phyloP scores from a whole-genome alignment of 2,113 vertebrate species.

The Microtus richardsoni region DNA sequence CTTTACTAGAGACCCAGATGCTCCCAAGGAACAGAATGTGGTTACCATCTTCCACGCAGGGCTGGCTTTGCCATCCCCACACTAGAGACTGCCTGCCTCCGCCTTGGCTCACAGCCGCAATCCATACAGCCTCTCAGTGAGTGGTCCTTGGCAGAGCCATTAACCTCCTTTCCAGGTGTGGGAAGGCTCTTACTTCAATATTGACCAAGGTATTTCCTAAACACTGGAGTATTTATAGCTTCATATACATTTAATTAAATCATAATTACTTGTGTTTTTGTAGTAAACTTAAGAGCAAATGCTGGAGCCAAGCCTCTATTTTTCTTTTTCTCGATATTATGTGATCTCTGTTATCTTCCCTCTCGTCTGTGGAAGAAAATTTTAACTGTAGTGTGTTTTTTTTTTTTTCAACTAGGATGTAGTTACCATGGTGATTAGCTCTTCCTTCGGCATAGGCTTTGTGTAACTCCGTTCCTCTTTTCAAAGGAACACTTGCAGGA shows the following conservation, averaged over 20 bases:
- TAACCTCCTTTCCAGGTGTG: not conserved
- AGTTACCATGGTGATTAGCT: not conserved
- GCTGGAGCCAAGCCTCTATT: not conserved
- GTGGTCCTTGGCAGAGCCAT: not conserved
- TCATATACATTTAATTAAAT: conserved; percentile 51
- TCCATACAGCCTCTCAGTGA: not conserved
- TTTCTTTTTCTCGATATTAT: not conserved
- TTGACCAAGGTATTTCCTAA: conserved; percentile 54
- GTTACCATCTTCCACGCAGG: not conserved
- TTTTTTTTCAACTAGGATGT: conserved; percentile 28
- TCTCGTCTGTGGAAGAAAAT: not conserved
- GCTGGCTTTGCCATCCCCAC: not conserved
- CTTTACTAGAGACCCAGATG: not conserved
- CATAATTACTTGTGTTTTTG: conserved; percentile 49
- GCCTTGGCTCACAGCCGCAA: not conserved
- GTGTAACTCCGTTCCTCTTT: not conserved
- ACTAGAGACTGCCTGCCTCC: not conserved
- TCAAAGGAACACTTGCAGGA: not conserved
- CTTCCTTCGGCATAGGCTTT: not conserved
- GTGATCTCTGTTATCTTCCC: not conserved
- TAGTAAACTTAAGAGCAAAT: conserved; percentile 56
- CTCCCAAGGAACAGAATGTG: not conserved
- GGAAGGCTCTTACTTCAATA: conserved; percentile 38
- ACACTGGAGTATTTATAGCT: conserved; percentile 31
- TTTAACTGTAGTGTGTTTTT: not conserved